Conservation (phyloP, 1,140 invertebrate species). For the Brachionus paranguensis region DNA sequence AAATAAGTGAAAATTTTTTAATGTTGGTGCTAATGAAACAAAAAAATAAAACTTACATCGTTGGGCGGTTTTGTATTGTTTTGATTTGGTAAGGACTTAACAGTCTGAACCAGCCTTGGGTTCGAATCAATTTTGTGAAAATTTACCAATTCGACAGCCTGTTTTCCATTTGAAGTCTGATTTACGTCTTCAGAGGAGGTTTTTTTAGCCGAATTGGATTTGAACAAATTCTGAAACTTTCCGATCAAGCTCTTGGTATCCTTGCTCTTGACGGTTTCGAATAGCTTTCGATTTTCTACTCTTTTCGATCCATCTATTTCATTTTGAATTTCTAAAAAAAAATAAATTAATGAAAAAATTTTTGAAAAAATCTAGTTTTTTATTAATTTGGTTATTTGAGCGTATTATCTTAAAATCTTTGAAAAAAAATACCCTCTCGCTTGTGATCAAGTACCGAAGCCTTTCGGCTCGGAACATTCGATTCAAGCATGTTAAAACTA, state of each 20-base stretch:
- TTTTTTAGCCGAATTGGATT: neutral
- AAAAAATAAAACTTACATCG: neutral
- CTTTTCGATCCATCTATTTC: neutral
- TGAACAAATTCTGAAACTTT: constrained; percentile 39
- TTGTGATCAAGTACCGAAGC: neutral
- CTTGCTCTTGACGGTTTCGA: neutral
- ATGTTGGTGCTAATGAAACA: neutral
- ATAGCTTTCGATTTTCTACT: neutral
- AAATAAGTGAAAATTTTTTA: neutral
- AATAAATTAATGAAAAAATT: neutral
- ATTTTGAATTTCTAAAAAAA: neutral
- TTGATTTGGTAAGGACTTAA: neutral
- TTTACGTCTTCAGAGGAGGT: neutral
- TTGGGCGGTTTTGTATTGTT: neutral
- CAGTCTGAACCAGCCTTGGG: neutral
- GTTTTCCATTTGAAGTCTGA: neutral
- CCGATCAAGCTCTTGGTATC: constrained; percentile 32
- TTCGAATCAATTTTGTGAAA: constrained; percentile 27
- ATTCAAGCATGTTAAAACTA: neutral
- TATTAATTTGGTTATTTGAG: neutral
- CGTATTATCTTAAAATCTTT: neutral
- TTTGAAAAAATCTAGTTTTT: neutral
- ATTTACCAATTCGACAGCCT: constrained; percentile 17
- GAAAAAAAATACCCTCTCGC: neutral
- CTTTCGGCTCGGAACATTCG: neutral